phyloP scores from a whole-genome alignment of 2,113 vertebrate species.

The Eudorcas thomsonii region DNA sequence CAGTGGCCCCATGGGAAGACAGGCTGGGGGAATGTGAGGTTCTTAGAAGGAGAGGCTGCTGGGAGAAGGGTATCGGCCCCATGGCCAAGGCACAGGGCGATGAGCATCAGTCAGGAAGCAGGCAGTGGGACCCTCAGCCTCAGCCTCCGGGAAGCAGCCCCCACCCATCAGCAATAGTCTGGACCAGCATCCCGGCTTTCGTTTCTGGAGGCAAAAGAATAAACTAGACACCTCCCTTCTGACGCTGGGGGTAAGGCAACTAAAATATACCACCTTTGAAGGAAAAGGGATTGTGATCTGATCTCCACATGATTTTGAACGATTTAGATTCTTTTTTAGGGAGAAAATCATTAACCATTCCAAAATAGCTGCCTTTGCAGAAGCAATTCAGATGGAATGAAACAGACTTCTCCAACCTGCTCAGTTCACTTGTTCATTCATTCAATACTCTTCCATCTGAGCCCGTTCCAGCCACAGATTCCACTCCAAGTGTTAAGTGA shows the following conservation, averaged over 20 bases:
- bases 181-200: background rate
- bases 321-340: background rate
- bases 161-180: background rate
- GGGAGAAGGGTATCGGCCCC: background rate
- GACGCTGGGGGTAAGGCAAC: rapidly evolving
- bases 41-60: background rate
- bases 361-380: background rate
- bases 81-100: background rate
- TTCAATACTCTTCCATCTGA: background rate
- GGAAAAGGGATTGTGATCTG: background rate
- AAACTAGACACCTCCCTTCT: background rate
- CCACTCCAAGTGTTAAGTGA: background rate
- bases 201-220: background rate
- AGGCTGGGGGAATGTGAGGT: background rate
- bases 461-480: background rate
- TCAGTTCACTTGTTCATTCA: background rate
- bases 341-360: background rate
- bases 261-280: background rate
- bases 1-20: background rate
- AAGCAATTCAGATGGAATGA: background rate
- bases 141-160: background rate
- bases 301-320: background rate
- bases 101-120: background rate
- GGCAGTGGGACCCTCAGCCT: background rate
- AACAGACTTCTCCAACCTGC: background rate